Base-by-base conservation (phyloP, 2,113 vertebrate genomes). In the Hymenochirus boettgeri region DNA sequence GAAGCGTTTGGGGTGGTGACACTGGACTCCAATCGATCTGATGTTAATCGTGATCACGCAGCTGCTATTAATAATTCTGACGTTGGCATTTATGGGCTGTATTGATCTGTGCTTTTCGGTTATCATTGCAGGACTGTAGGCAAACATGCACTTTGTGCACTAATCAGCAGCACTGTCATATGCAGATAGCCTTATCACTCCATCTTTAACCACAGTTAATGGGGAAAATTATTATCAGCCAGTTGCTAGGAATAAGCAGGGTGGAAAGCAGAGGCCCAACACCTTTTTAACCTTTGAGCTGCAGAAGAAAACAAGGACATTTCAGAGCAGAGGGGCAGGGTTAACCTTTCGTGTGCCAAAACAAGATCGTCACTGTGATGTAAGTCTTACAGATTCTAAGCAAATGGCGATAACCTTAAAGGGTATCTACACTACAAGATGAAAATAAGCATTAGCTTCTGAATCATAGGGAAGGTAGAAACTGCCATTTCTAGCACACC, bases 141-240 rank as follows among this genome's bases (percentile, higher is more conserved):
- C 90, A 95, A 95, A 97, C 86, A 95, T 81, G 85, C 88, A 88
- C 92, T 96, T 93, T 95, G 90, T 85, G 88, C 89, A 61, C 80
- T 84, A 74, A 80, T 83, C 85, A 77, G 75, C 76, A 76, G 48
- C 72, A 74, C 81, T 83, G 80, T 82, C 82, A 78, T 82, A 84
- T 75, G 80, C 77, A 80, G 80, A 83, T n/a, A 84, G 80, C 66
- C 72, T 82, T 89, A 84, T 86, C 86, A 70, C 80, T 79, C 57
- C 75, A 80, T 88, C 82, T 83, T 70, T 37, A 70, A 70, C 77
- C 73, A 82, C 76, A 70, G 80, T 76, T n/a, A 84, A 82, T 84
- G 76, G 79, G 47, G 76, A 80, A 80, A 84, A 84, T 76, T 82
- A 84, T 83, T 79, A 77, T 80, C 75, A 77, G 72, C 80, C 76